These are phyloP conservation scores for Gavialis gangeticus DNA, from an alignment of 2,113 vertebrate species.

Conservation along the genomic window DNA sequence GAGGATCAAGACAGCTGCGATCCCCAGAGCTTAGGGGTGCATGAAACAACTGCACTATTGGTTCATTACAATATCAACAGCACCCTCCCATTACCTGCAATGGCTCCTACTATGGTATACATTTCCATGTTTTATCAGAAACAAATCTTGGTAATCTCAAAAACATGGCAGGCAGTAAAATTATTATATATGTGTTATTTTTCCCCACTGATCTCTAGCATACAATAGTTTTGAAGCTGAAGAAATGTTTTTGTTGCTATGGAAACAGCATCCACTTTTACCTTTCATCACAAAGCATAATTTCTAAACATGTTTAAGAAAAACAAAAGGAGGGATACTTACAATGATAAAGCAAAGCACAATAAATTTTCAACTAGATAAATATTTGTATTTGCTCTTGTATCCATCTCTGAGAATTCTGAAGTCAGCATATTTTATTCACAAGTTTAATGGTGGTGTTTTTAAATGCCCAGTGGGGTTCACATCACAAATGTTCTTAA, in stretches of 20 bases:
- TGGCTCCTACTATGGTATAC: background rate
- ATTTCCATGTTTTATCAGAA: background rate
- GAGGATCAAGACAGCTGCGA: no score
- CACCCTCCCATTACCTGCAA: background rate
- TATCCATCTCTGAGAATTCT: constrained; percentile 59
- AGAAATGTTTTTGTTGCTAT: constrained; percentile 82
- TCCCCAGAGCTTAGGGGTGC: no score
- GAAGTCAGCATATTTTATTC: constrained; percentile 75
- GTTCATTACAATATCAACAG: background rate
- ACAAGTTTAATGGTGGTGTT: constrained; percentile 11
- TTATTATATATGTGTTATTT: constrained; percentile 44
- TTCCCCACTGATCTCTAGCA: constrained; percentile 69
- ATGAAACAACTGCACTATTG: background rate
- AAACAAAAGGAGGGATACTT: constrained; percentile 74
- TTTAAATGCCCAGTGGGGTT: constrained; percentile 55
- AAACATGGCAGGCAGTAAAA: constrained; percentile 47
- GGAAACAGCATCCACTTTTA: constrained; percentile 72
- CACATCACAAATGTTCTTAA: constrained; percentile 24
- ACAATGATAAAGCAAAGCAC: constrained; percentile 72
- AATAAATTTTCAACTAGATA: constrained; percentile 75
- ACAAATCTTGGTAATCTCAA: constrained; percentile 12
- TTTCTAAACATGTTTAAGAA: constrained; percentile 75
- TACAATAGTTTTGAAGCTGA: constrained; percentile 72
- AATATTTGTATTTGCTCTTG: constrained; percentile 74
- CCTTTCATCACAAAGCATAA: constrained; percentile 67